These are phyloP conservation scores for Paedocypris micromegethes DNA, from an alignment of 2,797 vertebrate species.

Conservation along the genomic window DNA sequence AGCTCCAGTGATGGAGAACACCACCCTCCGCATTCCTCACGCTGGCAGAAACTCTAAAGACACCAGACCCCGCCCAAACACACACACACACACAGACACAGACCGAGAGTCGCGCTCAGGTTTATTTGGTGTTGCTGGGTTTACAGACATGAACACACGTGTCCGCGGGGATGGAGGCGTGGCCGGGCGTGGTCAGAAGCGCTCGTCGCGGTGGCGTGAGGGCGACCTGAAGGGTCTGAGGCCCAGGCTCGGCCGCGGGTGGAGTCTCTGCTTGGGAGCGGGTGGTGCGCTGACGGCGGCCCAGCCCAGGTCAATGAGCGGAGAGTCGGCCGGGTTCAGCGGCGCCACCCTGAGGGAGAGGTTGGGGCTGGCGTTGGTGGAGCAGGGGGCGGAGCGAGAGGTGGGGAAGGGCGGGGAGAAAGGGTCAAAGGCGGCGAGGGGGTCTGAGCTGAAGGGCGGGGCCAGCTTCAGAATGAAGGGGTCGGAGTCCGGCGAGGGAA, in stretches of 20 bases:
- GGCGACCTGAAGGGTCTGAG: constrained; percentile 74
- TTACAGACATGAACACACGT: constrained; percentile 6
- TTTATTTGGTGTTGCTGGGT: constrained; percentile 75
- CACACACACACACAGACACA: not conserved
- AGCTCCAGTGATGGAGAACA: too few species aligned
- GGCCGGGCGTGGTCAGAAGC: constrained; percentile 56
- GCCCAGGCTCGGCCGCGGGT: constrained; percentile 62
- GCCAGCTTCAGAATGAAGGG: constrained; percentile 67
- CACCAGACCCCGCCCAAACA: not conserved
- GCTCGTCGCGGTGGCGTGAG: constrained; percentile 64
- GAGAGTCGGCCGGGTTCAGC: constrained; percentile 61
- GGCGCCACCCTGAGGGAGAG: constrained; percentile 63
- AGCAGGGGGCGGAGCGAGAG: constrained; percentile 72
- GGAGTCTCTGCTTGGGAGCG: constrained; percentile 65
- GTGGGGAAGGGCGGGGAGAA: constrained; percentile 66
- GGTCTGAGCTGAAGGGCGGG: constrained; percentile 49
- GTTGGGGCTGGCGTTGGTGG: constrained; percentile 70
- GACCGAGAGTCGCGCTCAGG: constrained; percentile 60
- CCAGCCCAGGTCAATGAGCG: constrained; percentile 69
- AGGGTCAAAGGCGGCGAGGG: constrained; percentile 63
- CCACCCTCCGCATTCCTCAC: too few species aligned
- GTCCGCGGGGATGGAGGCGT: not conserved
- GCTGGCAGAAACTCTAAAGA: too few species aligned
- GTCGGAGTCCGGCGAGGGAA: constrained; percentile 70
- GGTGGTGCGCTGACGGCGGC: constrained; percentile 52